Evolutionary conservation across 2,888 invertebrate species (phyloP).

Genomic region (Leptinotarsa haldemani): DNA sequence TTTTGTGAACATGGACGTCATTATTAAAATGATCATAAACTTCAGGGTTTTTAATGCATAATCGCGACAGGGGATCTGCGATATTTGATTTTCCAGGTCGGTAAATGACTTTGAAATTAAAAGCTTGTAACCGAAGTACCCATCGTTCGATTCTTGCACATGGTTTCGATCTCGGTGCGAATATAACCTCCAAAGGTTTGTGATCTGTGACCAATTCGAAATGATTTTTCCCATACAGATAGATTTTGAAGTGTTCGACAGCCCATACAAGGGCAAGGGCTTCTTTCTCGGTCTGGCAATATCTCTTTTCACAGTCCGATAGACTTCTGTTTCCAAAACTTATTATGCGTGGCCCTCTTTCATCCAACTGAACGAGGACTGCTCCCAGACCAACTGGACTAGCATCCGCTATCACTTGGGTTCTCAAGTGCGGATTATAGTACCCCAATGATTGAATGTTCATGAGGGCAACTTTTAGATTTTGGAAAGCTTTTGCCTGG

Average conservation of each 20-base stretch:
- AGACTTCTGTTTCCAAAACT: conserved; percentile 45
- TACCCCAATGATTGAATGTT: conserved; percentile 42
- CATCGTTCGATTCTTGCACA: conserved; percentile 35
- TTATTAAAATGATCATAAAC: neutral
- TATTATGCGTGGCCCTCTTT: neutral
- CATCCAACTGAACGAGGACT: neutral
- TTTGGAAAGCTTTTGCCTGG: conserved; percentile 28
- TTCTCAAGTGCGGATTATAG: conserved; percentile 44
- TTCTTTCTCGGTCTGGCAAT: conserved; percentile 58
- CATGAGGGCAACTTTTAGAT: conserved; percentile 29
- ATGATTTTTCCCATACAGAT: too few species aligned
- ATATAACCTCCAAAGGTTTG: too few species aligned
- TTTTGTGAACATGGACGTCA: conserved; percentile 1
- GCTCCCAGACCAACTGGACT: conserved; percentile 31
- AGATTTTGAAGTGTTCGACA: too few species aligned
- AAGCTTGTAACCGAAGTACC: conserved; percentile 35
- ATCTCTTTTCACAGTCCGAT: conserved; percentile 46
- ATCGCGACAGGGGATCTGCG: too few species aligned
- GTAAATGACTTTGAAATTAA: conserved; percentile 11
- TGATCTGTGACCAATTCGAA: too few species aligned
- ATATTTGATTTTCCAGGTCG: too few species aligned
- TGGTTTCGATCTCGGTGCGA: too few species aligned
- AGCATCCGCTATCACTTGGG: conserved; percentile 50
- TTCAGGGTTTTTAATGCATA: neutral
- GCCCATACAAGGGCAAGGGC: too few species aligned